A percentile compares a stretch with the other conserved stretches of the same genome.
phyloP scores from a whole-genome alignment of 1,140 invertebrate genomes.

The Pomacea maculata region DNA sequence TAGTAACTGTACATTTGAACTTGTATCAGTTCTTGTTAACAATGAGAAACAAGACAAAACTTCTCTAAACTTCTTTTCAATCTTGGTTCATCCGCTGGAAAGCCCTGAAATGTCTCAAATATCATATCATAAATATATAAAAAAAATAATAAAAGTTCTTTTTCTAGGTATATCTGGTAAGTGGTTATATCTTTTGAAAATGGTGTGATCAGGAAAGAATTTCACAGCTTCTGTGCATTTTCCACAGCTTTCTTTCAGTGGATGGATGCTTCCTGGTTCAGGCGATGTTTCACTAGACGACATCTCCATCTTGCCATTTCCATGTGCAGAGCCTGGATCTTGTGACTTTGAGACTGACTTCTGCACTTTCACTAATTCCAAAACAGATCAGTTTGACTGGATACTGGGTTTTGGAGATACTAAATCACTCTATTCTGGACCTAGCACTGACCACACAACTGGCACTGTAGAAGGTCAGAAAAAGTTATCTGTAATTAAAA shows the following conservation, averaged over 20 bases:
- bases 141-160: too few relatives aligned
- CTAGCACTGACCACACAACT: slow-evolving; percentile 55
- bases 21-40: background rate
- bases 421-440: slow-evolving; percentile 38
- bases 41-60: background rate
- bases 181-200: background rate
- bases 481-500: too few relatives aligned
- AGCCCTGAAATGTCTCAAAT: too few relatives aligned
- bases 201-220: too few relatives aligned
- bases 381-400: slow-evolving; percentile 36
- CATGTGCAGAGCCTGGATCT: slow-evolving; percentile 37
- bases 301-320: slow-evolving; percentile 36
- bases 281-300: slow-evolving; percentile 39
- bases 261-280: slow-evolving; percentile 10
- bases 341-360: slow-evolving; percentile 56
- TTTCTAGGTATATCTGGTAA: background rate
- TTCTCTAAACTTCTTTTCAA: background rate
- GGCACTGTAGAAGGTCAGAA: slow-evolving; percentile 37
- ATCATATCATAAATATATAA: too few relatives aligned
- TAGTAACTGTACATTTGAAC: background rate
- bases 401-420: slow-evolving; percentile 43
- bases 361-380: slow-evolving; percentile 23
- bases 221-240: background rate
- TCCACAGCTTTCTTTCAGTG: slow-evolving; percentile 43
- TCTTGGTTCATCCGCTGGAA: background rate